Evolutionary conservation across 2,888 invertebrate genomes (phyloP), one percentile per base, ranked within the genome.

Genomic region (Perdita meconis): DNA sequence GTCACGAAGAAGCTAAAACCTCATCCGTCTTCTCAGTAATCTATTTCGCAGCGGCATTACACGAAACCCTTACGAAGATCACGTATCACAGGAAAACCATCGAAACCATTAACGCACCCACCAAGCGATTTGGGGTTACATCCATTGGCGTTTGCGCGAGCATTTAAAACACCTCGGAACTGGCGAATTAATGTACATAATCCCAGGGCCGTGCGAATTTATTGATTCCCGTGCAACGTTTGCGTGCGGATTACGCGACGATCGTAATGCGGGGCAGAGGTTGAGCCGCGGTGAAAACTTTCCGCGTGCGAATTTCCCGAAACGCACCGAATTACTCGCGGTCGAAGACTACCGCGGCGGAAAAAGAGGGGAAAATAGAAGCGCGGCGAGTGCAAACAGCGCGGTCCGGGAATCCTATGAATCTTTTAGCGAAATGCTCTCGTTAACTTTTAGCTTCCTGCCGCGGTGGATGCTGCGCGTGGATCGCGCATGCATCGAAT

Each of bases 391-490:
- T n/a, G 24, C 13, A 42, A 26, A 34, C 38, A 44, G n/a, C 12
- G 6, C n/a, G n/a, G n/a, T n/a, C n/a, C n/a, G 16, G 34, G 5
- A 36, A 16, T 55, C 10, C 30, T 44, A 55, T 55, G 69, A 40
- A 68, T 60, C 60, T 72, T 72, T 68, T 47, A 71, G 65, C 66
- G 66, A 53, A 42, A 40, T 42, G 50, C 34, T 38, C 30, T 36
- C n/a, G n/a, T n/a, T 38, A 68, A 68, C 69, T 55, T 55, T 60
- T 1, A 38, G 26, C 69, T 38, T 60, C 10, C 30, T 5, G 38
- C 12, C 36, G 42, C 42, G 6, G 30, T 13, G 44, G 44, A 59
- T 6, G n/a, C 12, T 44, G n/a, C 51, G 16, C 16, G 3, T 30
- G 3, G 56, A 50, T 13, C 30, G 42, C 8, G 19, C 44, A 19